phyloP scores from a whole-genome alignment of 2,888 invertebrate genomes.

The Zele albiditarsus region DNA sequence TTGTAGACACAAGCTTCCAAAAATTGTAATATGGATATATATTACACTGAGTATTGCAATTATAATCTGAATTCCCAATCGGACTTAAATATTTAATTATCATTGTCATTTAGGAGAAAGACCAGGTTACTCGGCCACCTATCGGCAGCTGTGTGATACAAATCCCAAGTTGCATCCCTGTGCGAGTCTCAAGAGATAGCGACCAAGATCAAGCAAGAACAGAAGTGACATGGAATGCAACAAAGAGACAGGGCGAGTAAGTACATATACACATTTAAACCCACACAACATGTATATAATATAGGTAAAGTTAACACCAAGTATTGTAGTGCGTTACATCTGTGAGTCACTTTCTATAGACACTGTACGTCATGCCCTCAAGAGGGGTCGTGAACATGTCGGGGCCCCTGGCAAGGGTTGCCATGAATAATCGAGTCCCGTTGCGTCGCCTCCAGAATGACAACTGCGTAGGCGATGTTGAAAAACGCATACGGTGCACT shows the following conservation, averaged over 20 bases:
- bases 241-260: too few relatives aligned
- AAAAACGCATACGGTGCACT: conserved; percentile 10
- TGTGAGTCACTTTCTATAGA: background rate
- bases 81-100: too few relatives aligned
- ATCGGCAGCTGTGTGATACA: too few relatives aligned
- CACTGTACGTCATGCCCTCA: background rate
- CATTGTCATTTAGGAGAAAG: too few relatives aligned
- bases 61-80: too few relatives aligned
- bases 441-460: conserved; percentile 21
- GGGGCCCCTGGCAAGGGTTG: conserved; percentile 21
- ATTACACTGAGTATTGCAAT: conserved; percentile 40
- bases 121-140: too few relatives aligned
- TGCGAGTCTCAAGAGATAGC: too few relatives aligned
- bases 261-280: background rate
- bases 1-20: too few relatives aligned
- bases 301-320: background rate
- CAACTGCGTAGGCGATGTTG: conserved; percentile 25
- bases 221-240: too few relatives aligned
- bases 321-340: background rate
- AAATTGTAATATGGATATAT: conserved; percentile 37
- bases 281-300: background rate
- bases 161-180: too few relatives aligned
- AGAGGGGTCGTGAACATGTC: background rate
- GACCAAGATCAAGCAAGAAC: background rate
- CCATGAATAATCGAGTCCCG: conserved; percentile 29